Conservation (phyloP, 2,888 invertebrate genomes). For the Campaea margaritaria region DNA sequence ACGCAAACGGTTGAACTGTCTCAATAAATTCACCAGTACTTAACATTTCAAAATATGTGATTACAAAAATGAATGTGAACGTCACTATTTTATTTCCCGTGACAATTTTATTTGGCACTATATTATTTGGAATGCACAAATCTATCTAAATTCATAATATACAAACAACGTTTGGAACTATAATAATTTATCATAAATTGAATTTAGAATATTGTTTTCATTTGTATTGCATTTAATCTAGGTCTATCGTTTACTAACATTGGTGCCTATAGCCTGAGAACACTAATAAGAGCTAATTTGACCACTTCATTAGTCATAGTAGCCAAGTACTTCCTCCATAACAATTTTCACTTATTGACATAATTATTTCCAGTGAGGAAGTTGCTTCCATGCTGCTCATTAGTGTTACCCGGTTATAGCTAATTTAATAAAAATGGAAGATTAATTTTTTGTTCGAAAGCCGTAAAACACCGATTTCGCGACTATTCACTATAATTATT, state of each 20-base stretch:
- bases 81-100: constrained; percentile 17
- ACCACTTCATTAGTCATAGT: background rate
- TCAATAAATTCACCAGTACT: background rate
- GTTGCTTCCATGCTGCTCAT: constrained; percentile 20
- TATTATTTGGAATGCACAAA: constrained; percentile 79
- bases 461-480: constrained; percentile 48
- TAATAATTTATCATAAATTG: constrained; percentile 49
- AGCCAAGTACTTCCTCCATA: background rate
- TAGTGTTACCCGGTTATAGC: constrained; percentile 54
- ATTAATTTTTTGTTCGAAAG: constrained; percentile 32
- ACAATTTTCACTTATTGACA: background rate
- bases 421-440: constrained; percentile 34
- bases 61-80: constrained; percentile 63
- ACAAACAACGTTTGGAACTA: constrained; percentile 61
- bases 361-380: background rate
- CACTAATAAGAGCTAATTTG: constrained; percentile 41
- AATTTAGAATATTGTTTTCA: constrained; percentile 61
- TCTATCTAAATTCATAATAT: constrained; percentile 64
- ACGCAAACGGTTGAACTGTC: constrained; percentile 6
- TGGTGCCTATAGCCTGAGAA: constrained; percentile 51
- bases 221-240: constrained; percentile 48
- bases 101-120: constrained; percentile 79
- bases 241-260: constrained; percentile 27
- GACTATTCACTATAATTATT: constrained; percentile 51
- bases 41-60: constrained; percentile 65